Conservation (phyloP, 2,888 invertebrate genomes). For the Villa cingulata region DNA sequence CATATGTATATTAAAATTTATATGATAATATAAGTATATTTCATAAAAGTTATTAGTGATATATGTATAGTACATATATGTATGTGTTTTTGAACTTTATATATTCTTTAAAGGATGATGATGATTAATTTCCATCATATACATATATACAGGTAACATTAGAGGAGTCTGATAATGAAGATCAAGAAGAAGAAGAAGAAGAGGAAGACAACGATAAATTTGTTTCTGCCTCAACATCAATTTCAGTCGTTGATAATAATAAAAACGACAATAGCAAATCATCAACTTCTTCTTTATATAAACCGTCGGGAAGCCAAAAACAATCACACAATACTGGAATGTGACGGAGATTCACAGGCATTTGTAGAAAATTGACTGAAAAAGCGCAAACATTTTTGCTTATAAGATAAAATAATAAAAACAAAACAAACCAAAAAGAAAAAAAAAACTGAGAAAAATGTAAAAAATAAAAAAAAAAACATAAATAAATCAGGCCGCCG, state of each 20-base stretch:
- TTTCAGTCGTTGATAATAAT: neutral
- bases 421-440: constrained; percentile 21
- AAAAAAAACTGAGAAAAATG: constrained; percentile 13
- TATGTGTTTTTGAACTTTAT: too few species aligned
- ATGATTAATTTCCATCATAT: neutral
- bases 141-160: constrained; percentile 53
- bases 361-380: constrained; percentile 80
- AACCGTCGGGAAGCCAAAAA: constrained; percentile 39
- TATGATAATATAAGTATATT: too few species aligned
- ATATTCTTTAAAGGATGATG: too few species aligned
- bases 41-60: too few species aligned
- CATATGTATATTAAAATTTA: too few species aligned
- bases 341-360: constrained; percentile 87
- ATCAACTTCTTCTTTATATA: constrained; percentile 22
- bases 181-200: constrained; percentile 50
- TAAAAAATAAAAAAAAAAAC: neutral
- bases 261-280: neutral
- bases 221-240: constrained; percentile 13
- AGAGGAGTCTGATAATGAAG: constrained; percentile 50
- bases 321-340: constrained; percentile 54
- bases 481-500: too few species aligned
- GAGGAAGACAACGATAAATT: constrained; percentile 38
- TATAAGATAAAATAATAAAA: constrained; percentile 46
- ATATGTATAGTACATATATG: too few species aligned
- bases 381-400: constrained; percentile 83